Evolutionary conservation across 2,113 vertebrate species (phyloP).

Genomic region (Sinosuthora webbiana): DNA sequence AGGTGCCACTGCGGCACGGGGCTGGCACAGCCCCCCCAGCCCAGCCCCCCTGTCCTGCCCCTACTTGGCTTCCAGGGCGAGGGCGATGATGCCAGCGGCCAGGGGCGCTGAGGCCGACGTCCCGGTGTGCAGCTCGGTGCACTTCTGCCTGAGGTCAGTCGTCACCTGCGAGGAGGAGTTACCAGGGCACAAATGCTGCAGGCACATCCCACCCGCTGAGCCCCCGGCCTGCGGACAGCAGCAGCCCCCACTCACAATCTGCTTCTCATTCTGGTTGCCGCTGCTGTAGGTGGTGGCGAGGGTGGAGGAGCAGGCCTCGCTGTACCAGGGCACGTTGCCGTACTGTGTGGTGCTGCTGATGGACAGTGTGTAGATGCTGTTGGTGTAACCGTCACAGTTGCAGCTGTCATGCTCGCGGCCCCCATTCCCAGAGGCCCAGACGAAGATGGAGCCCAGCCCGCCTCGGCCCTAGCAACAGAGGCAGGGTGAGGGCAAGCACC

Average conservation of each 20-base stretch:
- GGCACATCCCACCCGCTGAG: not conserved
- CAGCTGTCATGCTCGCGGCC: slow-evolving; percentile 96
- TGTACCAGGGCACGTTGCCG: slow-evolving; percentile 97
- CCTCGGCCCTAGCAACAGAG: slow-evolving; percentile 82
- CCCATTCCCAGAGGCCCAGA: slow-evolving; percentile 97
- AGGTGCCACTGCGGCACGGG: accelerated
- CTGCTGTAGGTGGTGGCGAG: slow-evolving; percentile 98
- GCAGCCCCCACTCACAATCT: slow-evolving; percentile 84
- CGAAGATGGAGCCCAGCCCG: slow-evolving; percentile 94
- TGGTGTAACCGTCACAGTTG: slow-evolving; percentile 99
- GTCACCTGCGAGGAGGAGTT: slow-evolving; percentile 79
- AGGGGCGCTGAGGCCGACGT: slow-evolving; percentile 93
- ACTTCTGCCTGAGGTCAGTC: slow-evolving; percentile 93
- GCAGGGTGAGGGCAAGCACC: not conserved
- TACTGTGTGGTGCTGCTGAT: slow-evolving; percentile 97
- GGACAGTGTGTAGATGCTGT: slow-evolving; percentile 98
- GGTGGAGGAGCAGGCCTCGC: slow-evolving; percentile 97
- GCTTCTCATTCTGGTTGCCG: slow-evolving; percentile 93
- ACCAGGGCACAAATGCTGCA: not conserved
- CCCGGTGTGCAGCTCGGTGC: slow-evolving; percentile 94
- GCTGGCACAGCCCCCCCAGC: not conserved
- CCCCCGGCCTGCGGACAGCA: accelerated
- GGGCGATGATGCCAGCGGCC: slow-evolving; percentile 96
- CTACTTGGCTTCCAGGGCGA: slow-evolving; percentile 96
- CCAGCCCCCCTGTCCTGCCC: not conserved